These are phyloP conservation scores for Arctopsyche grandis DNA, from an alignment of 1,140 invertebrate genomes.

Conservation along the genomic window DNA sequence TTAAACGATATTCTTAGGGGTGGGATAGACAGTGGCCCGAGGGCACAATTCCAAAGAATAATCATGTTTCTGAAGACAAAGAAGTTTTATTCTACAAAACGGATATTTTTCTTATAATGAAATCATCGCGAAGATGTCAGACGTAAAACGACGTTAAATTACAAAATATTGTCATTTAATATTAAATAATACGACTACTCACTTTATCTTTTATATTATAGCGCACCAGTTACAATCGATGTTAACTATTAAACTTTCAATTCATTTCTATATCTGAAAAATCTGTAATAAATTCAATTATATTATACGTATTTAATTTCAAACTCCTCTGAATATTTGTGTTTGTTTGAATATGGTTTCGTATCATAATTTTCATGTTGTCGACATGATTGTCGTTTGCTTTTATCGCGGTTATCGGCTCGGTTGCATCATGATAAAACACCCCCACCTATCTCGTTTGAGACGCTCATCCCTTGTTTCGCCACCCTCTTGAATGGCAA, in stretches of 20 bases:
- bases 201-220: too few species aligned
- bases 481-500: constrained; percentile 33
- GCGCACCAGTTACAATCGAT: too few species aligned
- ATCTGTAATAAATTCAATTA: too few species aligned
- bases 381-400: neutral
- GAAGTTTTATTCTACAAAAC: constrained; percentile 36
- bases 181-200: too few species aligned
- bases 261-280: too few species aligned
- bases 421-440: constrained; percentile 1
- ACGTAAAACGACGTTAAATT: too few species aligned
- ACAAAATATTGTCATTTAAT: too few species aligned
- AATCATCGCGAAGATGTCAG: neutral
- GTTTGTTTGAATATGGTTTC: too few species aligned
- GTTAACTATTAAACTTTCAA: too few species aligned
- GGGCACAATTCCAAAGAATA: constrained; percentile 49
- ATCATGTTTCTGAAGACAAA: constrained; percentile 47
- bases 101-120: constrained; percentile 25
- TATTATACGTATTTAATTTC: too few species aligned
- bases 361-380: too few species aligned
- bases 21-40: constrained; percentile 25
- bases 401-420: constrained; percentile 3
- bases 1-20: constrained; percentile 42
- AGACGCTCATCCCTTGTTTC: constrained; percentile 28
- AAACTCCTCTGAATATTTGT: too few species aligned
- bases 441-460: neutral